phyloP scores from a whole-genome alignment of 2,797 vertebrate species.

The Heliangelus exortis region DNA sequence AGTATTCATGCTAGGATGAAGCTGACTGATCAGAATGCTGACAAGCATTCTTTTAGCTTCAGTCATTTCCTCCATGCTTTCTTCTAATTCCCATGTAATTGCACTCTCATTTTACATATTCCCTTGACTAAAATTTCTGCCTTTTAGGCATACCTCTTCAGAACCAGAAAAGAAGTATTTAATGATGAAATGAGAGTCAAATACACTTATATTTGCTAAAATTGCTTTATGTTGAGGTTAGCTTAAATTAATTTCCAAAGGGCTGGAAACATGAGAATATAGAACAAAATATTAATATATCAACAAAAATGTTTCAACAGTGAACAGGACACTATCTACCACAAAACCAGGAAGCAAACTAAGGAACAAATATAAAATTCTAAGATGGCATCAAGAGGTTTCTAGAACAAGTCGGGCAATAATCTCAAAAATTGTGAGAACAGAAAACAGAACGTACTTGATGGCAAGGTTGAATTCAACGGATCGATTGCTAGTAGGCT shows the following conservation, averaged over 20 bases:
- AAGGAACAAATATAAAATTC: not conserved
- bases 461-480: not conserved
- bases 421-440: not conserved
- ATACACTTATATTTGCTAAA: not conserved
- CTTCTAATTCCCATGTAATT: not conserved
- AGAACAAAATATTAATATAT: not conserved
- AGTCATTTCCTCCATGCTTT: not conserved
- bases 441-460: not conserved
- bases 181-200: not conserved
- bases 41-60: not conserved
- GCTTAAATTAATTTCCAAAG: not conserved
- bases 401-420: not conserved
- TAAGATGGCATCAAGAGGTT: not conserved
- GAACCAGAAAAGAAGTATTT: not conserved
- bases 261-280: not conserved
- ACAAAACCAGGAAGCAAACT: not conserved
- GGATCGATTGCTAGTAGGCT: not conserved
- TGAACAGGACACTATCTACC: not conserved
- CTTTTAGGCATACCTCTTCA: not conserved
- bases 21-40: not conserved
- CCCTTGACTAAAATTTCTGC: not conserved
- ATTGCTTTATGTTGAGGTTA: not conserved
- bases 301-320: not conserved
- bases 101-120: not conserved
- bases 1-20: not conserved